These are phyloP conservation scores for Characodon lateralis DNA, from an alignment of 2,797 vertebrate species.

Conservation along the genomic window DNA sequence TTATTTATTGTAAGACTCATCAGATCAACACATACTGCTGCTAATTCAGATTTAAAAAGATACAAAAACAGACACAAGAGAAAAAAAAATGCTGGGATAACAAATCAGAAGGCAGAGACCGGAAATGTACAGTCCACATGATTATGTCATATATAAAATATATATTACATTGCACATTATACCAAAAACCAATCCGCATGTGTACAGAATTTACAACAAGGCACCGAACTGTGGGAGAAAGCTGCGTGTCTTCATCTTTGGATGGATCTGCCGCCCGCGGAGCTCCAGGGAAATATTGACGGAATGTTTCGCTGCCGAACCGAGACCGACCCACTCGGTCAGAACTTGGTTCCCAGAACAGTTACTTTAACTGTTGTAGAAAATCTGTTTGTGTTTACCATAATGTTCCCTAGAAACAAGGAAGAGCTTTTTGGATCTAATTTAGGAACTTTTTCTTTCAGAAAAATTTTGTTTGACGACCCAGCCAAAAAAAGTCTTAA, in stretches of 20 bases:
- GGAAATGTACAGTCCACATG: constrained; percentile 87
- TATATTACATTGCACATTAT: constrained; percentile 89
- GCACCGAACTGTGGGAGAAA: constrained; percentile 60
- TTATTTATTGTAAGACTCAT: constrained; percentile 71
- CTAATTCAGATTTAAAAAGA: constrained; percentile 51
- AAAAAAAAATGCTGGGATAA: constrained; percentile 55
- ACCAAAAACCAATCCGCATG: constrained; percentile 70
- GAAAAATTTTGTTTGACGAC: background rate
- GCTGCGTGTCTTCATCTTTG: constrained; percentile 65
- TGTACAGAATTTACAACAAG: constrained; percentile 75
- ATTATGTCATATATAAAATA: constrained; percentile 82
- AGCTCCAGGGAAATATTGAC: constrained; percentile 77
- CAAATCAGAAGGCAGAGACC: constrained; percentile 68
- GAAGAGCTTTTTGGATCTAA: background rate
- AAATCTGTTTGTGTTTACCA: background rate
- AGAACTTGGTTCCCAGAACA: background rate
- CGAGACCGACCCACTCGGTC: constrained; percentile 8
- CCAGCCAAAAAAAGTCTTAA: background rate
- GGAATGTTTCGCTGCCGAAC: constrained; percentile 45
- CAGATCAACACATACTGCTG: constrained; percentile 56
- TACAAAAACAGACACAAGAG: constrained; percentile 26
- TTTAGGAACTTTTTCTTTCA: background rate
- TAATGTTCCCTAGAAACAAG: background rate
- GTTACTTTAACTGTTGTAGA: background rate
- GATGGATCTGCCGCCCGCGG: constrained; percentile 91